Percentiles rank a stretch among this genome's conserved stretches.
Conservation (phyloP, 2,888 invertebrate genomes). For the Lepidocyrtoides sp. region DNA sequence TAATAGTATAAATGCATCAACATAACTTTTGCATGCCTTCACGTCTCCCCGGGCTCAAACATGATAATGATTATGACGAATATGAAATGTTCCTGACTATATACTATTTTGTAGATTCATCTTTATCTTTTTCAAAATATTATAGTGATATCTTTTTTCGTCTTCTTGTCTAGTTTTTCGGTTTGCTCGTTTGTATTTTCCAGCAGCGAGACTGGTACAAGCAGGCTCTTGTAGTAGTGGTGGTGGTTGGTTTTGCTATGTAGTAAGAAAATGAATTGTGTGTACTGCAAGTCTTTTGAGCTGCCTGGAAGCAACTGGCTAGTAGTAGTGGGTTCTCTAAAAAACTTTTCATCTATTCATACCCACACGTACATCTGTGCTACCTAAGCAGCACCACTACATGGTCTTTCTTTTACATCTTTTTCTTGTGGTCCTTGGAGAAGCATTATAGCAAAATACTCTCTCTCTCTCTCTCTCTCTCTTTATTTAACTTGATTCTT, state of each 20-base stretch:
- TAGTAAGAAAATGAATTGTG: conserved; percentile 18
- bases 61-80: conserved; percentile 39
- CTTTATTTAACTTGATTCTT: conserved; percentile 42
- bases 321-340: background rate
- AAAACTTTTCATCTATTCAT: conserved; percentile 22
- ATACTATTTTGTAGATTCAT: background rate
- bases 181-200: too few relatives aligned
- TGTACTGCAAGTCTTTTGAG: conserved; percentile 41
- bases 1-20: conserved; percentile 12
- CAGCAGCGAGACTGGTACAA: background rate
- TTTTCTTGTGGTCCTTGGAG: conserved; percentile 67
- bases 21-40: conserved; percentile 73
- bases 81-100: conserved; percentile 44
- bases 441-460: conserved; percentile 71
- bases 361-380: background rate
- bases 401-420: conserved; percentile 29
- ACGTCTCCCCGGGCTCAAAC: conserved; percentile 67
- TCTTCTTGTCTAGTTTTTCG: background rate
- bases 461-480: too few relatives aligned
- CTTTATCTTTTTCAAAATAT: conserved; percentile 56
- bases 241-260: conserved; percentile 6
- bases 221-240: background rate
- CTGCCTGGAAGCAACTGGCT: conserved; percentile 55
- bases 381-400: background rate
- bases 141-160: background rate